These are phyloP conservation scores for Neuroscelio doddi DNA, from an alignment of 2,888 invertebrate species.

Conservation along the genomic window DNA sequence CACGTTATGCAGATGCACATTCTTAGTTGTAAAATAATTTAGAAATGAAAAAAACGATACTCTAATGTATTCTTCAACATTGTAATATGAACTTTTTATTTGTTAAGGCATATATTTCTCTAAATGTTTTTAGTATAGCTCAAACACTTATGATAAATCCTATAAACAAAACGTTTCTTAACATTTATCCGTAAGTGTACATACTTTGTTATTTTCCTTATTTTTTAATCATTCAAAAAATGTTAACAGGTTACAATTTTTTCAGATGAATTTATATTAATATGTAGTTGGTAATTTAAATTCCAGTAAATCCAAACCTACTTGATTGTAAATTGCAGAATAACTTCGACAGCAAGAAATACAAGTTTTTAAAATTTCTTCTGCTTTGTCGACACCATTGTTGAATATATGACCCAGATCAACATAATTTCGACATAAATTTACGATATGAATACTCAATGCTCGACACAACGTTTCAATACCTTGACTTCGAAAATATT, in stretches of 20 bases:
- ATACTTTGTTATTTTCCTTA: no score
- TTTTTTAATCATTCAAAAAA: no score
- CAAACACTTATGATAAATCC: neutral
- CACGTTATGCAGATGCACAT: no score
- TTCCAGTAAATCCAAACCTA: no score
- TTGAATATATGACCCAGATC: conserved; percentile 73
- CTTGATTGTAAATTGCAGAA: conserved; percentile 70
- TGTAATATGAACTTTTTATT: neutral
- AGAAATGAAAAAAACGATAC: no score
- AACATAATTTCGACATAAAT: conserved; percentile 72
- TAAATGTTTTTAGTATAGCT: neutral
- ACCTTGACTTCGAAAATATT: conserved; percentile 59
- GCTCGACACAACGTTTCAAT: conserved; percentile 69
- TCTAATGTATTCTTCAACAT: neutral
- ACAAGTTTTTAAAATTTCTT: conserved; percentile 71
- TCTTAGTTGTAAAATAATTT: no score
- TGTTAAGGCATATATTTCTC: no score
- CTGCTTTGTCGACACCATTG: conserved; percentile 72
- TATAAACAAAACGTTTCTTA: neutral
- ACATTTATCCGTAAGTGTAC: neutral
- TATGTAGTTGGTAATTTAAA: no score
- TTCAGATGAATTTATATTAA: no score
- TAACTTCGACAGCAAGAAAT: conserved; percentile 73
- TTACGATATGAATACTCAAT: conserved; percentile 74
- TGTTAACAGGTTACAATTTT: no score